These are phyloP conservation scores for Lasius fuliginosus DNA, from an alignment of 2,888 invertebrate genomes.

Conservation along the genomic window DNA sequence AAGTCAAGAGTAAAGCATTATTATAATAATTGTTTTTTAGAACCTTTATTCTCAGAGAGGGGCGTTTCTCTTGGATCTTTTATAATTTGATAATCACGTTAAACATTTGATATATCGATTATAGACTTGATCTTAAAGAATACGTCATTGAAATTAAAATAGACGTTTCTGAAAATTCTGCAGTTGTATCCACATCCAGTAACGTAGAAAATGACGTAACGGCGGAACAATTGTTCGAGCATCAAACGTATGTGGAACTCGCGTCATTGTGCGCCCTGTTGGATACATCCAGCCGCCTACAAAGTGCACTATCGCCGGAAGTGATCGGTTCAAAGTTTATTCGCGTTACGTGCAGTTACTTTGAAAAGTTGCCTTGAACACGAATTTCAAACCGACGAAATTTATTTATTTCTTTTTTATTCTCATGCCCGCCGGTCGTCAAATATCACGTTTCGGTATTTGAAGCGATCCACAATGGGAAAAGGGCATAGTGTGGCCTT, in stretches of 20 bases:
- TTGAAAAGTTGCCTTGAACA: conserved; percentile 10
- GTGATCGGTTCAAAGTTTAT: conserved; percentile 17
- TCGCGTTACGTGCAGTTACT: conserved; percentile 1
- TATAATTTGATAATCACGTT: neutral
- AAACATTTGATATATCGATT: neutral
- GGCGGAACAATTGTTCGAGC: neutral
- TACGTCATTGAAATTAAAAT: neutral
- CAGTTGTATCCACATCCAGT: conserved; percentile 13
- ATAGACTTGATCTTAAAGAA: neutral
- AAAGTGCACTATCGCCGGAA: conserved; percentile 12
- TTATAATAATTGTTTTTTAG: neutral
- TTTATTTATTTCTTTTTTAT: neutral
- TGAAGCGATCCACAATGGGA: neutral
- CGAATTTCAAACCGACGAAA: conserved; percentile 15
- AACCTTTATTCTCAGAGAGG: neutral
- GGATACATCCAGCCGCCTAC: neutral
- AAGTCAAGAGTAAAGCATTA: neutral
- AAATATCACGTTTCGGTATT: conserved; percentile 41
- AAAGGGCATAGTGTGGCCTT: neutral
- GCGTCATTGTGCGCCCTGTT: neutral
- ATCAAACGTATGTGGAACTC: conserved; percentile 17
- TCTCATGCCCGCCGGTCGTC: neutral
- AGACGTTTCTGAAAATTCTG: neutral
- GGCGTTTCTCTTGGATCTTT: neutral
- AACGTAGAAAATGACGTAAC: neutral